Conservation (phyloP, 2,113 vertebrate species). For the Sylvilagus bachmani region DNA sequence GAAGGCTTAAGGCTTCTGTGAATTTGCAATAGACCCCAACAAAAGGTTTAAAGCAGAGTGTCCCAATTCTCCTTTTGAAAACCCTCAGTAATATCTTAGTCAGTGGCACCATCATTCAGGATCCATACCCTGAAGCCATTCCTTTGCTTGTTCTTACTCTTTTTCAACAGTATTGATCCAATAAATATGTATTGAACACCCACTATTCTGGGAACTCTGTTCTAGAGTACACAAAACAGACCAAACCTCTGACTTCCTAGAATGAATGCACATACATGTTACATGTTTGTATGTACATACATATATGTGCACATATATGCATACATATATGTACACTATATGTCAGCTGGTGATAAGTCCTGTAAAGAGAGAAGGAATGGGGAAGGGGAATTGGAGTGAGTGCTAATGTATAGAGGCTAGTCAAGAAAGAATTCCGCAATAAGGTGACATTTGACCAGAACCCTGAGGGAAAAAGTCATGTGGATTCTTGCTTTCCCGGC, state of each 20-base stretch:
- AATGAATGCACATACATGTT: not conserved
- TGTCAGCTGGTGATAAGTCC: not conserved
- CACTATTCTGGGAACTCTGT: not conserved
- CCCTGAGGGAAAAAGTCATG: not conserved
- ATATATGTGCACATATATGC: too few species aligned
- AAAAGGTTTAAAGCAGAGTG: not conserved
- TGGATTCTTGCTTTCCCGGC: conserved; percentile 10
- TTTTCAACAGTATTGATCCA: conserved; percentile 8
- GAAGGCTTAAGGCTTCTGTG: not conserved
- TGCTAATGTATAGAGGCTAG: not conserved
- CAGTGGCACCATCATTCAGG: not conserved
- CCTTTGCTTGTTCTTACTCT: not conserved
- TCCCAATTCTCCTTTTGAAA: not conserved
- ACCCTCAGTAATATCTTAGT: not conserved
- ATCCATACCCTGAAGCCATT: not conserved
- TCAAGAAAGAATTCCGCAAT: not conserved
- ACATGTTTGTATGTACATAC: not conserved
- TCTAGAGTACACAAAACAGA: conserved; percentile 5
- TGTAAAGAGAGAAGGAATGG: not conserved
- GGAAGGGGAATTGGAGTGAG: not conserved
- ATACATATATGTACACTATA: not conserved
- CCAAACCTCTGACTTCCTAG: not conserved
- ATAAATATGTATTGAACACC: not conserved
- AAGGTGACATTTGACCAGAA: conserved; percentile 4
- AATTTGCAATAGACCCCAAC: not conserved